phyloP scores from a whole-genome alignment of 2,888 invertebrate species.

The Tinea pellionella region DNA sequence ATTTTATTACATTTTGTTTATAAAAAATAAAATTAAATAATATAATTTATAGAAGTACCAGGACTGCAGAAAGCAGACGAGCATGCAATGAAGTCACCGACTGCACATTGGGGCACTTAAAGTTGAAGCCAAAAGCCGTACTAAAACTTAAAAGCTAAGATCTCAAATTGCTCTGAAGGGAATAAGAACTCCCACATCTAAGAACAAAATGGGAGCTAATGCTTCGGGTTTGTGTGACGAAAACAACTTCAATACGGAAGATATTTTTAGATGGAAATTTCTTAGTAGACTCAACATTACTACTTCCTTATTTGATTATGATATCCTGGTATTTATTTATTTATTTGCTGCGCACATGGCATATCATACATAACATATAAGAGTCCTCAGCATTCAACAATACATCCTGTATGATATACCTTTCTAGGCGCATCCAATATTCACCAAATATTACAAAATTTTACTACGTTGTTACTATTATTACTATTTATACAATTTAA shows the following conservation, averaged over 20 bases:
- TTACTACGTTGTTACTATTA: too few species aligned
- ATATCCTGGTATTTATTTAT: neutral
- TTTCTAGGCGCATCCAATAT: too few species aligned
- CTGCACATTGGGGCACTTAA: slow-evolving; percentile 8
- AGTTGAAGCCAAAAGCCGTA: slow-evolving; percentile 1
- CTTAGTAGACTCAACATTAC: neutral
- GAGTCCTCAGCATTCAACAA: too few species aligned
- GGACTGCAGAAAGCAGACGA: neutral
- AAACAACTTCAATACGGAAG: neutral
- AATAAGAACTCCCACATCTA: slow-evolving; percentile 3
- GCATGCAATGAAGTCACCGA: neutral
- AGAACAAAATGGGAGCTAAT: slow-evolving; percentile 6
- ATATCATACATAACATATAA: too few species aligned
- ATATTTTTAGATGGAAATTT: neutral
- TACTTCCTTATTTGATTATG: neutral
- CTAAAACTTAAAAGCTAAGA: slow-evolving; percentile 8
- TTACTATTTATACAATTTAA: too few species aligned
- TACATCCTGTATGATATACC: too few species aligned
- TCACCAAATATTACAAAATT: too few species aligned
- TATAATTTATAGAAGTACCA: neutral
- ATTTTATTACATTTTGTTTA: too few species aligned
- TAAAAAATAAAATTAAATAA: too few species aligned
- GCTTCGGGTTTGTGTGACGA: neutral
- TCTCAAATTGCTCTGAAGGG: slow-evolving; percentile 9
- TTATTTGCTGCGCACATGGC: too few species aligned